Conservation (phyloP, 2,797 vertebrate genomes). For the Rhynchonycteris naso region DNA sequence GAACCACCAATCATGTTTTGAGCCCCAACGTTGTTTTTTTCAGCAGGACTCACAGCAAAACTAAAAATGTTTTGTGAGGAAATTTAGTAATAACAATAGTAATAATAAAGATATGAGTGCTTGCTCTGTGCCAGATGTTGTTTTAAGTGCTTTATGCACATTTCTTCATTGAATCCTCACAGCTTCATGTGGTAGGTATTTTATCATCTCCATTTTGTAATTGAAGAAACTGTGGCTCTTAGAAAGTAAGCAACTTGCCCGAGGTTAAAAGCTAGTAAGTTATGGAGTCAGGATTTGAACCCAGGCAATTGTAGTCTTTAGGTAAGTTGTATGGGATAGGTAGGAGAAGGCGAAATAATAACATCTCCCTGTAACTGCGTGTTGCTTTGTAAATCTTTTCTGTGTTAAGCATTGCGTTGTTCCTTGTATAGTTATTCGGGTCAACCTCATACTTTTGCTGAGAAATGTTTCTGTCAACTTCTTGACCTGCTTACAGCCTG, state of each 20-base stretch:
- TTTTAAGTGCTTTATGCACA: background rate
- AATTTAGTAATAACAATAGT: background rate
- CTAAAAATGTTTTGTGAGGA: constrained; percentile 14
- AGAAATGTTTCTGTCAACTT: background rate
- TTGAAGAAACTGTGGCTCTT: background rate
- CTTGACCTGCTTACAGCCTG: background rate
- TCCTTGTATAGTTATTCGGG: background rate
- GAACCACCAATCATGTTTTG: background rate
- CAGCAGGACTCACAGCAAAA: background rate
- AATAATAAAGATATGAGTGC: background rate
- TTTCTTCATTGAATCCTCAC: background rate
- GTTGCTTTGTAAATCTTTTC: background rate
- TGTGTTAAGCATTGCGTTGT: background rate
- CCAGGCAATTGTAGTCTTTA: background rate
- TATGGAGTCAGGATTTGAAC: background rate
- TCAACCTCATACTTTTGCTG: background rate
- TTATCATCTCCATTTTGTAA: background rate
- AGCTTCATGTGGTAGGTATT: background rate
- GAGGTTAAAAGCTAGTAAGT: background rate
- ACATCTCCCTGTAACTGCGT: background rate
- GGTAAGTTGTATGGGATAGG: background rate
- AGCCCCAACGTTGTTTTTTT: background rate
- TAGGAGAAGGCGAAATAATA: background rate
- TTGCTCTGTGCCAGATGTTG: background rate
- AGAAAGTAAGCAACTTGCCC: background rate